Evolutionary conservation across 2,113 vertebrate genomes (phyloP).

Genomic region (Ceyx melanurus): DNA sequence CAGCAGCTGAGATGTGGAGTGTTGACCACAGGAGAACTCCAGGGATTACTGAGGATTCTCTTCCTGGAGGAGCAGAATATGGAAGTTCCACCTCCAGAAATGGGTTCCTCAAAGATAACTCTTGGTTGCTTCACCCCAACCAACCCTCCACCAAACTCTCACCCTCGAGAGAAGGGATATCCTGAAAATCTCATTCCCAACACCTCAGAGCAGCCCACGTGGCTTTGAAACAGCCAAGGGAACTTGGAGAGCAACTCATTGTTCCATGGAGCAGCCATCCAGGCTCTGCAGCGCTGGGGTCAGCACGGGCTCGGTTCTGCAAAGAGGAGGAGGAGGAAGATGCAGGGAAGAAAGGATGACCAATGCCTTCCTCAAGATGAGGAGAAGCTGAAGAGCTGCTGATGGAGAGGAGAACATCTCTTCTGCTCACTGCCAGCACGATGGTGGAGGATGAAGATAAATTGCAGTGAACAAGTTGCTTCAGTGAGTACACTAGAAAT

Average conservation of each 20-base stretch:
- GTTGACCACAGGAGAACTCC: not conserved
- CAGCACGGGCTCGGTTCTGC: rapidly evolving
- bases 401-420: not conserved
- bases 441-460: not conserved
- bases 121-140: not conserved
- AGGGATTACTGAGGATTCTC: not conserved
- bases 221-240: not conserved
- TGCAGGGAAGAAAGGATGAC: not conserved
- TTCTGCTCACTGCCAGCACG: rapidly evolving
- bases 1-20: not conserved
- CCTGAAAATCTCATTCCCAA: not conserved
- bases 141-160: not conserved
- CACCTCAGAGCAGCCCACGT: not conserved
- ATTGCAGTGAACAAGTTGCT: not conserved
- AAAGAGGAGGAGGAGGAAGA: not conserved
- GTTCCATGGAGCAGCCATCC: not conserved
- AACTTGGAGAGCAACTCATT: not conserved
- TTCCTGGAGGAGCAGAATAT: not conserved
- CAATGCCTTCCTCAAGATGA: rapidly evolving
- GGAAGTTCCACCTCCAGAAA: not conserved
- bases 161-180: not conserved
- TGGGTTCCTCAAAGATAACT: not conserved
- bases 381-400: rapidly evolving
- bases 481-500: rapidly evolving
- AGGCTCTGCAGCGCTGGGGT: not conserved